A percentile compares a stretch with the other conserved stretches of the same genome.
These are phyloP conservation scores for Aphelocoma coerulescens DNA, from an alignment of 2,113 vertebrate genomes.

Conservation along the genomic window DNA sequence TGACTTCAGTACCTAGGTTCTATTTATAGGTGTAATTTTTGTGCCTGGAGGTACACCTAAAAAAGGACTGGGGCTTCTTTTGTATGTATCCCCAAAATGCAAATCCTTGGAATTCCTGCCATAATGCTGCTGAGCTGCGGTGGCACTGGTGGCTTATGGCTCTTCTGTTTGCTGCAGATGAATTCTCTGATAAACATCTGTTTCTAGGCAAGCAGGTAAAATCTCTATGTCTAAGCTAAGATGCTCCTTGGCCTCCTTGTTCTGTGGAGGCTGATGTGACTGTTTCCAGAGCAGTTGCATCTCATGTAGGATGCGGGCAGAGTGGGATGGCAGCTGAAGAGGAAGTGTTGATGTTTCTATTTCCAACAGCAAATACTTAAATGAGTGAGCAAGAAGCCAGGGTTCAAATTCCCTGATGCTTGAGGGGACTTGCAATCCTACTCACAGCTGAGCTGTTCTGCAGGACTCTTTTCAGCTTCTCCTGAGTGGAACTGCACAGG, in stretches of 20 bases:
- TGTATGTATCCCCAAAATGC: not conserved
- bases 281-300: not conserved
- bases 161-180: not conserved
- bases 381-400: not conserved
- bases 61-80: not conserved
- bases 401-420: not conserved
- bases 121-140: not conserved
- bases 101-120: not conserved
- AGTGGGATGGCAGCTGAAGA: not conserved
- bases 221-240: not conserved
- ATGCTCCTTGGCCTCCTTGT: not conserved
- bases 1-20: not conserved
- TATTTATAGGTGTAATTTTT: not conserved
- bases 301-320: fast-evolving
- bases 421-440: fast-evolving
- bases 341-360: not conserved
- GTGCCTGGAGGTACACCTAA: not conserved
- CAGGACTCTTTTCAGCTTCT: not conserved
- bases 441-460: not conserved
- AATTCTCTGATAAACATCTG: not conserved
- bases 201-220: not conserved
- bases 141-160: not conserved
- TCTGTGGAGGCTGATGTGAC: not conserved
- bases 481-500: not conserved
- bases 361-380: not conserved